Conservation (phyloP, 2,888 invertebrate genomes). For the Argyresthia albistria region DNA sequence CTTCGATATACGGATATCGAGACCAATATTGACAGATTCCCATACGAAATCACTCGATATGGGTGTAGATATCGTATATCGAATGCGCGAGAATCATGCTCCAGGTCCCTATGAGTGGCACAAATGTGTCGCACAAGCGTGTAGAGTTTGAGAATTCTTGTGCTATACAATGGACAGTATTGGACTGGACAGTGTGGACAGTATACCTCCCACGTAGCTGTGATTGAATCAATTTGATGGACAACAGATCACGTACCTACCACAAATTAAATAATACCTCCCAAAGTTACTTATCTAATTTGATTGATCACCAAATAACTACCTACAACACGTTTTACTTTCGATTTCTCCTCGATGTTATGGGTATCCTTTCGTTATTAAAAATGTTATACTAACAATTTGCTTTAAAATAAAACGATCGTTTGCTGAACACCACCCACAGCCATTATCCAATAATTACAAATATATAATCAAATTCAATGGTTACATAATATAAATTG, state of each 20-base stretch:
- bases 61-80: too few species aligned
- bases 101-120: too few species aligned
- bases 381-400: background rate
- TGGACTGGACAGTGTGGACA: too few species aligned
- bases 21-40: too few species aligned
- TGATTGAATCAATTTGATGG: too few species aligned
- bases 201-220: too few species aligned
- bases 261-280: background rate
- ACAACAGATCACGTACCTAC: background rate
- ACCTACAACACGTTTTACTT: background rate
- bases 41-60: too few species aligned
- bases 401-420: background rate
- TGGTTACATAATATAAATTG: constrained; percentile 5
- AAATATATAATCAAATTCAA: background rate
- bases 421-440: background rate
- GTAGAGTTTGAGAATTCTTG: too few species aligned
- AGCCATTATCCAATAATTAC: background rate
- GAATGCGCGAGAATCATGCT: too few species aligned
- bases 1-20: too few species aligned
- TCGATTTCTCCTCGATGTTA: background rate
- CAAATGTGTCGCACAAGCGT: too few species aligned
- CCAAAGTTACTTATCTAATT: background rate
- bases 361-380: background rate
- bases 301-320: background rate
- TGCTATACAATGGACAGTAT: too few species aligned